phyloP scores from a whole-genome alignment of 2,888 invertebrate species.

The Leistus spinibarbis region DNA sequence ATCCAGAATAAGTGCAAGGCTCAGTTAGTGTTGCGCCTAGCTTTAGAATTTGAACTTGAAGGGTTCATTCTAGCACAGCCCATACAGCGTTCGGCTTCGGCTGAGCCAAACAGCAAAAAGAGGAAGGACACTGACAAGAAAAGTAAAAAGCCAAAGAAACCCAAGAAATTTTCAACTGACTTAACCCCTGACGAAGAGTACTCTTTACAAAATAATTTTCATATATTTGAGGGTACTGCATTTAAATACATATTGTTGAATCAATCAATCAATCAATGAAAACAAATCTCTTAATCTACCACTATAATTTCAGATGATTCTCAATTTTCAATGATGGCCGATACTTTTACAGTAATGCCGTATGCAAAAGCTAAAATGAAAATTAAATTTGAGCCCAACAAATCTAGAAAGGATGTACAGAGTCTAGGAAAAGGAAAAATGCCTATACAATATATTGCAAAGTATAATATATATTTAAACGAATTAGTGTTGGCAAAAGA shows the following conservation, averaged over 20 bases:
- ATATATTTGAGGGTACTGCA: conserved; percentile 38
- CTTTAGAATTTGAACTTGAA: conserved; percentile 45
- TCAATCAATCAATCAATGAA: no score
- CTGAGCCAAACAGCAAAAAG: conserved; percentile 12
- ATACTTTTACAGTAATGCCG: conserved; percentile 9
- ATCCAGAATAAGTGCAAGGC: conserved; percentile 42
- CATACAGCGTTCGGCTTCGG: conserved; percentile 11
- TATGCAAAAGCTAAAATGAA: conserved; percentile 25
- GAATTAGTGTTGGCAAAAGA: conserved; percentile 44
- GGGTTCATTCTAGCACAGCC: conserved; percentile 42
- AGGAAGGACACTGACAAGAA: conserved; percentile 5
- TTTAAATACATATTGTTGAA: no score
- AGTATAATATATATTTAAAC: conserved; percentile 46
- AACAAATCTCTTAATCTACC: no score
- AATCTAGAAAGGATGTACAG: conserved; percentile 18
- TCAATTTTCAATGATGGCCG: conserved; percentile 41
- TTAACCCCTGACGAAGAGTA: conserved; percentile 44
- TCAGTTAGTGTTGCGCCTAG: conserved; percentile 41
- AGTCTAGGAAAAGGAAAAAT: conserved; percentile 7
- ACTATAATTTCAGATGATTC: conserved; percentile 40
- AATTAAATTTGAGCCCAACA: conserved; percentile 10
- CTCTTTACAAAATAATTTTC: conserved; percentile 43
- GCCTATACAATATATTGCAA: conserved; percentile 42
- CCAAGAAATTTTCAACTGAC: conserved; percentile 42
- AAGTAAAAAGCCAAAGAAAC: conserved; percentile 24